Evolutionary conservation across 2,888 invertebrate genomes (phyloP).

Genomic region (Nomada hirtipes): DNA sequence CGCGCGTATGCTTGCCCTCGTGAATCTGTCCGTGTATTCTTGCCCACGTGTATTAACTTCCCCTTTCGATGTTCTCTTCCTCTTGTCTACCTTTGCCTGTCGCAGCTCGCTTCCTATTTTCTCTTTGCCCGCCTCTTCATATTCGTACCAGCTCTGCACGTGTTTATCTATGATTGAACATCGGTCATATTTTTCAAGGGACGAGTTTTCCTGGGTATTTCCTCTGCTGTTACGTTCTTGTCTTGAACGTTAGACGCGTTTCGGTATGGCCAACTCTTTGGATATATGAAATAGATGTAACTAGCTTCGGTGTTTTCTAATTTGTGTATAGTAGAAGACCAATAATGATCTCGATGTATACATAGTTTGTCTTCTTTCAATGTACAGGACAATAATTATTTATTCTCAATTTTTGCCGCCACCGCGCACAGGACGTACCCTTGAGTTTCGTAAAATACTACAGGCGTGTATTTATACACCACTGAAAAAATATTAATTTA

Average conservation of each 20-base stretch:
- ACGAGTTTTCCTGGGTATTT: neutral
- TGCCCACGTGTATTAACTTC: constrained; percentile 17
- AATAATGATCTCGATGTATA: no score
- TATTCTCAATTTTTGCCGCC: no score
- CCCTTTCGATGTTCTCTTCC: constrained; percentile 16
- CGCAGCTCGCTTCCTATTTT: neutral
- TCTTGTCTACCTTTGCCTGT: neutral
- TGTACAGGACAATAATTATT: no score
- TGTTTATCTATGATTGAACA: constrained; percentile 54
- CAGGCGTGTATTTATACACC: no score
- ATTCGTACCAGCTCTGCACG: constrained; percentile 33
- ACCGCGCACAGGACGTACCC: no score
- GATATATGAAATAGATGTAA: no score
- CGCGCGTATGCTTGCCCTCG: neutral
- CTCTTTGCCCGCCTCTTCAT: neutral
- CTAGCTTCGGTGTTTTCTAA: no score
- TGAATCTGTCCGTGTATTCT: constrained; percentile 34
- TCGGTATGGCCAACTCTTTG: neutral
- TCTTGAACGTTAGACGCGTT: neutral
- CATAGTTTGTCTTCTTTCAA: no score
- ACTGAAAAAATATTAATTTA: no score
- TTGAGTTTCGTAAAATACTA: no score
- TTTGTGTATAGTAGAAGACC: no score
- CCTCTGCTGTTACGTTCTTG: neutral
- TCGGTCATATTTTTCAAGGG: constrained; percentile 30